These are phyloP conservation scores for Leptothorax acervorum DNA, from an alignment of 2,888 invertebrate species.

Conservation along the genomic window DNA sequence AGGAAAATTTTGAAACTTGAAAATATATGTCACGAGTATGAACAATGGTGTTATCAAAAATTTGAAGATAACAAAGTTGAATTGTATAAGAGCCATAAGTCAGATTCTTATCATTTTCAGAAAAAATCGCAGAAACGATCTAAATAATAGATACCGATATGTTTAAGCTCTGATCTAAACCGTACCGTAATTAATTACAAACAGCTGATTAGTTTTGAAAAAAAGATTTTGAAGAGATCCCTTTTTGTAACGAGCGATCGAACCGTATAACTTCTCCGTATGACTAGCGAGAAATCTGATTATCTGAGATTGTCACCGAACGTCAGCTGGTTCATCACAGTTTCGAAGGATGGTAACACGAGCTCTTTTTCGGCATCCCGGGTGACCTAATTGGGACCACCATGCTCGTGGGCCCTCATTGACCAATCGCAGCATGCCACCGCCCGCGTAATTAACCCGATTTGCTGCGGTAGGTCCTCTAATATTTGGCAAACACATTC, in stretches of 20 bases:
- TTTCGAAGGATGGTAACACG: constrained; percentile 71
- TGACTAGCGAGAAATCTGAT: constrained; percentile 38
- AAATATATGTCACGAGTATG: background rate
- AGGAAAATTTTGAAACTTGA: constrained; percentile 2
- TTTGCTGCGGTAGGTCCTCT: constrained; percentile 73
- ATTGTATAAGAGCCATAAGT: constrained; percentile 67
- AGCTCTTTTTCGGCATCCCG: constrained; percentile 78
- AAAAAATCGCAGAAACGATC: constrained; percentile 65
- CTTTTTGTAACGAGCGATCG: background rate
- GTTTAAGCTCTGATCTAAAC: background rate
- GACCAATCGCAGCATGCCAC: constrained; percentile 64
- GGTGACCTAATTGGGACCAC: constrained; percentile 83
- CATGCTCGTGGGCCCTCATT: constrained; percentile 72
- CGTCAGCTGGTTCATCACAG: constrained; percentile 66
- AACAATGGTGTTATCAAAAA: background rate
- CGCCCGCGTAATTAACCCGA: constrained; percentile 72
- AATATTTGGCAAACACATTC: constrained; percentile 57
- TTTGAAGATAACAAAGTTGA: constrained; percentile 8
- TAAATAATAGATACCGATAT: constrained; percentile 27
- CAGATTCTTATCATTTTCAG: constrained; percentile 73
- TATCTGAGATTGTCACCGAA: constrained; percentile 38
- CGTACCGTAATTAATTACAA: constrained; percentile 35
- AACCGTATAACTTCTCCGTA: constrained; percentile 1
- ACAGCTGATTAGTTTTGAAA: background rate
- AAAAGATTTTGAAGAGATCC: background rate